Base-by-base conservation (phyloP, 2,797 vertebrate species). In the Caiman crocodilus region DNA sequence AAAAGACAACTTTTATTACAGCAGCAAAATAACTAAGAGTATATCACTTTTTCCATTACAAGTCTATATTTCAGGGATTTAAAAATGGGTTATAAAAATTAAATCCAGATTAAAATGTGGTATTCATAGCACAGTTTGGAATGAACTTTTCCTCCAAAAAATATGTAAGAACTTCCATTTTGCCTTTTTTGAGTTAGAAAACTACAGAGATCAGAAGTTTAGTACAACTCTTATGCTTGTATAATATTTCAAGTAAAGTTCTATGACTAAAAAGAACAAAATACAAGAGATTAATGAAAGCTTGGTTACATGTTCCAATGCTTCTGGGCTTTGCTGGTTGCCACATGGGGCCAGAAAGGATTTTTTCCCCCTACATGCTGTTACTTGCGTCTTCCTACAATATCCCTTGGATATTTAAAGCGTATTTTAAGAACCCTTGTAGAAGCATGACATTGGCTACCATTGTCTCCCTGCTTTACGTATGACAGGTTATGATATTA, bases 11-110 rank as follows among this genome's bases (percentile, higher is more conserved):
- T 63, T 79, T 95, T 92, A 90, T 90, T 95, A 94, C 63, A 94
- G 89, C 76, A 92, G 77, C 23, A 14, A 63, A 89, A 82, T 90
- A 90, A 85, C 82, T 91, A 92, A 77, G 28, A n/a, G 59, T 92
- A 82, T 94, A 81, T 90, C 95, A 91, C 61, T 92, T 90, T 96
- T 94, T 95, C 90, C 76, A 91, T 94, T 93, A 89, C 78, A 94
- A 95, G 90, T 65, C 83, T 90, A 35, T 94, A 89, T 90, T 94
- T 95, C 87, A 89, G 86, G 87, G 76, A 64, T 92, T 92, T 85
- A 88, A 89, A 94, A 85, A 92, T 86, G 82, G 28, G 18, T 28
- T 92, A 30, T 85, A 93, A 91, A 94, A 93, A 88, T 93, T 93
- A 92, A 87, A 59, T 55, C 57, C 87, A 56, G 14, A 18, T 58